These are phyloP conservation scores for Phengaris arion DNA, from an alignment of 2,888 invertebrate species.

Conservation along the genomic window DNA sequence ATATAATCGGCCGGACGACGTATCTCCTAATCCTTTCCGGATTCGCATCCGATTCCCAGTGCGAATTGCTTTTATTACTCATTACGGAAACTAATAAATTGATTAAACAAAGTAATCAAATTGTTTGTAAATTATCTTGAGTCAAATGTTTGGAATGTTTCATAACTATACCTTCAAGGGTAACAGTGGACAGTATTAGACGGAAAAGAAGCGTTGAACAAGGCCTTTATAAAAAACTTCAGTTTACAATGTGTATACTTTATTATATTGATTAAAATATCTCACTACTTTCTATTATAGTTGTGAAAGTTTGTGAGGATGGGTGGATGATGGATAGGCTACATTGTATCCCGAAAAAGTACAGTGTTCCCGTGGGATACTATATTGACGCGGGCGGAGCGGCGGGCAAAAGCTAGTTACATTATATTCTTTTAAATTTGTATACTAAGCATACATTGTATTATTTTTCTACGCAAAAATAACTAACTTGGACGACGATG, in stretches of 20 bases:
- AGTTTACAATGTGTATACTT: neutral
- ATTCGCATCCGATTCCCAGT: slow-evolving; percentile 24
- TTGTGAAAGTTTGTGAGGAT: no score
- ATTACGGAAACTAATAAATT: slow-evolving; percentile 23
- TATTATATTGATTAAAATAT: no score
- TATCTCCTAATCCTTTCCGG: slow-evolving; percentile 5
- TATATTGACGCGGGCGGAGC: no score
- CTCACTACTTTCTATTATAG: no score
- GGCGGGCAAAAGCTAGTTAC: no score
- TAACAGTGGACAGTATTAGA: neutral
- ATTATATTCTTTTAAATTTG: no score
- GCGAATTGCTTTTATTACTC: slow-evolving; percentile 12
- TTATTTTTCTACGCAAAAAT: neutral
- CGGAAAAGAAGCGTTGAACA: neutral
- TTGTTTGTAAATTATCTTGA: slow-evolving; percentile 3
- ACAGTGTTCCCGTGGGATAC: no score
- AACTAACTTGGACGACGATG: neutral
- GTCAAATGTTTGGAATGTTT: neutral
- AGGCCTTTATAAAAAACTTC: neutral
- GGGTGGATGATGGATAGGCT: no score
- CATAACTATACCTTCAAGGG: neutral
- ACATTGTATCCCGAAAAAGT: no score
- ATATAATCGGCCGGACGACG: slow-evolving; percentile 8
- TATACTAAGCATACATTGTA: neutral
- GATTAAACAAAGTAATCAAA: slow-evolving; percentile 16